Base-by-base conservation (phyloP, 2,888 invertebrate species). In the Eupithecia dodoneata region DNA sequence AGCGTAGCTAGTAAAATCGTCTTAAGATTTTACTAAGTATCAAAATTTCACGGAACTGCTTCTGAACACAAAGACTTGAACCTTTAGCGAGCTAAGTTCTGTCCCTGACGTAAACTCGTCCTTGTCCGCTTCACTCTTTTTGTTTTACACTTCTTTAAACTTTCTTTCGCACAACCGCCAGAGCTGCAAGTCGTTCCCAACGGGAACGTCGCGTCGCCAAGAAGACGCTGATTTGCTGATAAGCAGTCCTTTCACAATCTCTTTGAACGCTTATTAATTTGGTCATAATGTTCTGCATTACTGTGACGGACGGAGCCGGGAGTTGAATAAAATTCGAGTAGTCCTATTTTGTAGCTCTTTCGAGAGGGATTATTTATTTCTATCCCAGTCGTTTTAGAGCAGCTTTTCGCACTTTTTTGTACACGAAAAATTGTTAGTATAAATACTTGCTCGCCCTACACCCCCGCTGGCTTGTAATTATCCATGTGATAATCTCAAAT, bases 141-240 rank as follows among this genome's bases (percentile, higher is more conserved):
- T 42, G 42, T 42, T 66, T 66, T 13, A 42, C 66, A 66, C 42
- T 63, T 72, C 72, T 72, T 59, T 55, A 18, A 59, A 59, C 59
- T 55, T 72, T 55, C 41, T 71, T 66, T 66, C 66, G 15, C 15
- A n/a, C 55, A 55, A 18, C n/a, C 18, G 55, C 55, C 9, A 55
- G 52, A 52, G 42, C 66, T 66, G 42, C 66, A 55, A 71, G 41
- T 71, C 52, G 71, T 52, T 71, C 41, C 65, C 65, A 12, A 42
- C 13, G 65, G 42, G 18, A 59, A 59, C 59, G 3, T 59, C 18
- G 3, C 4, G 3, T 59, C 18, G 3, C 4, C 63, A 63, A 10
- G 12, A 30, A 63, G 10, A 30, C 12, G 4, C 10, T 63, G 42
- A 42, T 66, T 42, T 15, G 13, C 42, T 2, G 55, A 18, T 9